Conservation (phyloP, 2,797 vertebrate species). For the Hyperoplus lanceolatus region DNA sequence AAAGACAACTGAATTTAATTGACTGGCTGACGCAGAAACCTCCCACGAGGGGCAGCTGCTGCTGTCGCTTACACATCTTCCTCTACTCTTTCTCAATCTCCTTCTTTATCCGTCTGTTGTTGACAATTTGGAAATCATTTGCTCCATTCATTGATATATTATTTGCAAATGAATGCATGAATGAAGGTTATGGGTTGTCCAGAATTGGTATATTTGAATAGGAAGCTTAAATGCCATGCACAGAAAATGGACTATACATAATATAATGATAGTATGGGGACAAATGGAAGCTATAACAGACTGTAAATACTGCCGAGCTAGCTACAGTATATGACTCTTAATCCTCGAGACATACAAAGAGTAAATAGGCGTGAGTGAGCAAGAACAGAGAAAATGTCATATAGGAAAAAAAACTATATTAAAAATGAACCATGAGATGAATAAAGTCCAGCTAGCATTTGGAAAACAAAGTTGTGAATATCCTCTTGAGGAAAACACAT, state of each 20-base stretch:
- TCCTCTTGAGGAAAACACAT: conserved; percentile 28
- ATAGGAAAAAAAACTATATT: not conserved
- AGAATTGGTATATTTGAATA: not conserved
- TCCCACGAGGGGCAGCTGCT: conserved; percentile 62
- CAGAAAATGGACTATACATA: conserved; percentile 4
- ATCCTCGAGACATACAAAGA: conserved; percentile 13
- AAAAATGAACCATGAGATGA: conserved; percentile 6
- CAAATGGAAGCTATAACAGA: conserved; percentile 8
- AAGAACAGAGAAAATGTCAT: conserved; percentile 12
- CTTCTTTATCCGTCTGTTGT: conserved; percentile 6
- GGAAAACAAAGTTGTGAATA: conserved; percentile 18
- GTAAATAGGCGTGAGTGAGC: conserved; percentile 5
- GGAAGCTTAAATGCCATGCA: not conserved
- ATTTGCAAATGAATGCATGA: conserved; percentile 20
- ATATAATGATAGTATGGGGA: conserved; percentile 1
- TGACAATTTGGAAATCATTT: conserved; percentile 18
- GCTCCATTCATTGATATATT: not conserved
- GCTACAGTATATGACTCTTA: not conserved
- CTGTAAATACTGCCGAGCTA: conserved; percentile 20
- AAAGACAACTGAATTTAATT: conserved; percentile 65
- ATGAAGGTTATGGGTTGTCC: conserved; percentile 6
- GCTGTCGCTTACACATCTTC: conserved; percentile 22
- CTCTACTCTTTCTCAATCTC: conserved; percentile 21
- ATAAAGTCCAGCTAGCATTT: conserved; percentile 15
- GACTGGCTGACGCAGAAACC: conserved; percentile 44